Evolutionary conservation across 2,888 invertebrate species (phyloP), one percentile per base, ranked within the genome.

Genomic region (Sarcophaga variegata): DNA sequence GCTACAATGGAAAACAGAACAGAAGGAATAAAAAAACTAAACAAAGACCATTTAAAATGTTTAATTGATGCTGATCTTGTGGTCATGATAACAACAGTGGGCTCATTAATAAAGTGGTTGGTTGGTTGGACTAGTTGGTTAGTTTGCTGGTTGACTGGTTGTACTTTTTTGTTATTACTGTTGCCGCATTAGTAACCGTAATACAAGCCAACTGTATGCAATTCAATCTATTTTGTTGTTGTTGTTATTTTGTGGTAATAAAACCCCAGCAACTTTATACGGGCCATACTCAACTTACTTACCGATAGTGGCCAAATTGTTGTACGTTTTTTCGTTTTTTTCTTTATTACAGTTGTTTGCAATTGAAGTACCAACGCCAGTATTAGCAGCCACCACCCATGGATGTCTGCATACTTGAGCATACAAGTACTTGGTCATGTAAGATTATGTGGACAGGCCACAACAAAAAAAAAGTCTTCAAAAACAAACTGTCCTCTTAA

Each of bases 41-140:
- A 79, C 81, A 87, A 87, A 83, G 81, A 83, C 71, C 79, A 87
- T 84, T 87, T 87, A 82, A 79, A 84, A 86, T 86, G 84, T 87
- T 87, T 87, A 87, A 87, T 87, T 87, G 87, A 84, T 84, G 81
- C 81, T 87, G 87, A 87, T 87, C 79, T 84, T 84, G 69, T 67
- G 79, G 66, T 66, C 81, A 76, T 82, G 87, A 87, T 87, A 87
- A 71, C 78, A 79, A 87, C 79, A 76, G 75, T 82, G 84, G 79
- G 81, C 84, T 87, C 84, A 87, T 87, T 84, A 84, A 87, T 87
- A 87, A 87, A 87, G 87, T 87, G 87, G 84, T 83, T 72, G 71
- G 25, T 63, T 70, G 59, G 22, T 10, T 2, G 8, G 10, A 10
- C 49, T 64, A 17, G 45, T 20, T 70, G 0, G 27, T 20, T 75